Evolutionary conservation across 2,797 vertebrate species (phyloP).

Genomic region (Rousettus madagascariensis): DNA sequence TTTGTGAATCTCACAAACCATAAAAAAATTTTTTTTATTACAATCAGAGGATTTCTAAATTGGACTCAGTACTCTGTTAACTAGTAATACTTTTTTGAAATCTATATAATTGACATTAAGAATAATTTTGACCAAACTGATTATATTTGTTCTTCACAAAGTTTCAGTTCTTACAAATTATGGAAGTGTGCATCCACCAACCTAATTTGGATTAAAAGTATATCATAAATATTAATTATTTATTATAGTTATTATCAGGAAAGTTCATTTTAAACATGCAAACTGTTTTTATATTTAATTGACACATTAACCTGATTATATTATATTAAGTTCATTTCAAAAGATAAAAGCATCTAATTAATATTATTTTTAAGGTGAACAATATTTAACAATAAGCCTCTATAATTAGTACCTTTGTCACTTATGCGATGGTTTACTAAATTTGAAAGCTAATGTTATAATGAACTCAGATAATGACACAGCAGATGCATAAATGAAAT

Average conservation of each 20-base stretch:
- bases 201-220: not conserved
- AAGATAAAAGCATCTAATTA: not conserved
- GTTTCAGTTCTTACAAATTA: not conserved
- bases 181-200: not conserved
- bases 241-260: not conserved
- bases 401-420: not conserved
- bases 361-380: not conserved
- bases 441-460: slow-evolving; percentile 44
- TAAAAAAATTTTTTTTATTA: not conserved
- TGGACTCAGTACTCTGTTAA: not conserved
- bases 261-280: not conserved
- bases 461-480: slow-evolving; percentile 40
- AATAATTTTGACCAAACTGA: not conserved
- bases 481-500: slow-evolving; percentile 4
- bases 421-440: slow-evolving; percentile 21
- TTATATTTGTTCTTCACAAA: not conserved
- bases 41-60: not conserved
- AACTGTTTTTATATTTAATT: not conserved
- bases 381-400: not conserved
- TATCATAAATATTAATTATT: not conserved
- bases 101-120: not conserved
- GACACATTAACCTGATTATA: not conserved
- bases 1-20: not conserved
- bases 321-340: not conserved
- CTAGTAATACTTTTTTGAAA: not conserved